Evolutionary conservation across 2,113 vertebrate species (phyloP).

Genomic region (Salminus brasiliensis): DNA sequence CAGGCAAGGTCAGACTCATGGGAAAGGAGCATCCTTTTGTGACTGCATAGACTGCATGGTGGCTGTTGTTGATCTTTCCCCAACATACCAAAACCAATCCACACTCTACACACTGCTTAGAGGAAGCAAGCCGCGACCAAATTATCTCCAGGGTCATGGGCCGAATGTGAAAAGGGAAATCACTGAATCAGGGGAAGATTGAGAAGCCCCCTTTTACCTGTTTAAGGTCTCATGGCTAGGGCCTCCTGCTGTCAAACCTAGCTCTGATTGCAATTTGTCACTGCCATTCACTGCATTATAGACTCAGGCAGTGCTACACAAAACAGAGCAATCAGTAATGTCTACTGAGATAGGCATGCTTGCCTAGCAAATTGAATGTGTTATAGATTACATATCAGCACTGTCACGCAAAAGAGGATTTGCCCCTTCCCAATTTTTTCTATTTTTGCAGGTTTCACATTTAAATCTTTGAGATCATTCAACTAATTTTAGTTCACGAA

Average conservation of each 20-base stretch:
- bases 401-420: too few species aligned
- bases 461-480: too few species aligned
- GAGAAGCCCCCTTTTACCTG: conserved; percentile 5
- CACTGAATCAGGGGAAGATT: background rate
- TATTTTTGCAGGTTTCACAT: too few species aligned
- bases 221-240: background rate
- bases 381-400: background rate
- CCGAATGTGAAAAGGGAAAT: conserved; percentile 22
- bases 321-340: conserved; percentile 22
- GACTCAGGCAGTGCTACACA: background rate
- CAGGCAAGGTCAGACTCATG: conserved; percentile 38
- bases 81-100: conserved; percentile 33
- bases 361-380: background rate
- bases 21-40: conserved; percentile 13
- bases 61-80: conserved; percentile 15
- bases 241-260: background rate
- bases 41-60: conserved; percentile 22
- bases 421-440: too few species aligned
- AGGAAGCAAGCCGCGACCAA: conserved; percentile 1
- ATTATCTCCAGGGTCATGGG: conserved; percentile 27
- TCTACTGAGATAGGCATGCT: background rate
- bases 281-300: conserved; percentile 14
- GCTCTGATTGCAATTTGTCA: conserved; percentile 24
- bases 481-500: too few species aligned
- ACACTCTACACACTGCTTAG: background rate